These are phyloP conservation scores for Psilanteris sp. DNA, from an alignment of 1,140 invertebrate species.

Conservation along the genomic window DNA sequence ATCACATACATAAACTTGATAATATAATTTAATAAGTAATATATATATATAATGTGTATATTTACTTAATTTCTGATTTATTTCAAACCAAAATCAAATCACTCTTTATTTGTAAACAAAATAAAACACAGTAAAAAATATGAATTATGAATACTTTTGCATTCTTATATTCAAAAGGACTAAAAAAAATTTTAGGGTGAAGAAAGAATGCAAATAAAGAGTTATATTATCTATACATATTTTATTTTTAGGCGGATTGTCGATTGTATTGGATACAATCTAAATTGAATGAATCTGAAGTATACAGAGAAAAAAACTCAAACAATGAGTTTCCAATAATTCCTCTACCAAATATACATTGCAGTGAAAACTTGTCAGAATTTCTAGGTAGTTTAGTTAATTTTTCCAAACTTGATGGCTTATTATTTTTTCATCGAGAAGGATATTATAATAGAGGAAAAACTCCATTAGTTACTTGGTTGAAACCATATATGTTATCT, in stretches of 20 bases:
- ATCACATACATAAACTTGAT: too few relatives aligned
- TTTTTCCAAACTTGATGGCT: conserved; percentile 83
- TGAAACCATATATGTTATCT: conserved; percentile 91
- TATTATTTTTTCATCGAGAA: conserved; percentile 82
- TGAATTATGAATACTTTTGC: too few relatives aligned
- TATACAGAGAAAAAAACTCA: conserved; percentile 70
- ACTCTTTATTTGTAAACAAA: too few relatives aligned
- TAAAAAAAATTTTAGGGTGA: too few relatives aligned
- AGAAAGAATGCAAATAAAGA: background rate
- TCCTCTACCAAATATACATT: conserved; percentile 77
- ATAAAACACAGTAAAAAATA: too few relatives aligned
- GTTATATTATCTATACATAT: background rate
- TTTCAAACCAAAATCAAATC: too few relatives aligned
- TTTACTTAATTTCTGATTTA: too few relatives aligned
- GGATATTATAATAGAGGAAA: conserved; percentile 87
- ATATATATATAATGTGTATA: too few relatives aligned
- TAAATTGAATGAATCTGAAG: conserved; percentile 83
- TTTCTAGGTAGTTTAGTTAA: conserved; percentile 67
- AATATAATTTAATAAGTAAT: too few relatives aligned
- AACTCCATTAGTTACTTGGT: conserved; percentile 93
- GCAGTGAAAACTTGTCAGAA: conserved; percentile 72
- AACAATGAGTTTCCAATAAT: conserved; percentile 81
- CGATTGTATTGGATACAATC: conserved; percentile 88
- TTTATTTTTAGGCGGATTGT: conserved; percentile 84
- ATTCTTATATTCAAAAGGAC: background rate